Conservation (phyloP, 2,888 invertebrate genomes). For the Andricus curvator region DNA sequence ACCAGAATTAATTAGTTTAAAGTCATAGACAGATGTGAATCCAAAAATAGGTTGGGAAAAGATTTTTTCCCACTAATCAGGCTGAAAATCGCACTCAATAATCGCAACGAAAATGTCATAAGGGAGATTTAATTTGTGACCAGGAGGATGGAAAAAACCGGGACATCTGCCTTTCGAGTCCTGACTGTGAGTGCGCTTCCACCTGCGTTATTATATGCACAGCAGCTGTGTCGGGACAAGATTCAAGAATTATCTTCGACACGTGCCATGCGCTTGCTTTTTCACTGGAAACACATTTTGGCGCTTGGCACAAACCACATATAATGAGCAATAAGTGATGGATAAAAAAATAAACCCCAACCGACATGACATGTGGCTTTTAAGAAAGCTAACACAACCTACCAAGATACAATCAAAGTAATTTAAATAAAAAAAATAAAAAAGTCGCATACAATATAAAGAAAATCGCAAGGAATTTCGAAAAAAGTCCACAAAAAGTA, state of each 20-base stretch:
- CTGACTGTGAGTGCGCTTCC: constrained; percentile 61
- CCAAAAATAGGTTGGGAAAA: not conserved
- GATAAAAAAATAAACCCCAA: not conserved
- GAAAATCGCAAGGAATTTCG: too few species aligned
- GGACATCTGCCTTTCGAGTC: constrained; percentile 68
- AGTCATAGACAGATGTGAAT: not conserved
- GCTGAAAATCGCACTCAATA: constrained; percentile 23
- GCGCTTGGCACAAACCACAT: not conserved
- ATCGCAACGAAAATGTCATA: constrained; percentile 5
- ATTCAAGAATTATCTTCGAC: constrained; percentile 62
- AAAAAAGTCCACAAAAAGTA: too few species aligned
- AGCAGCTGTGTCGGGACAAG: constrained; percentile 66
- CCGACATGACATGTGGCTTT: not conserved
- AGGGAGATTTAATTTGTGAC: not conserved
- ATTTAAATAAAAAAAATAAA: too few species aligned
- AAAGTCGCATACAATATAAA: too few species aligned
- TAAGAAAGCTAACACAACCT: too few species aligned
- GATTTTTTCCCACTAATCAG: not conserved
- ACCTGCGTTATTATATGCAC: constrained; percentile 66
- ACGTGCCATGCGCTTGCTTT: constrained; percentile 47
- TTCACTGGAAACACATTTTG: constrained; percentile 51
- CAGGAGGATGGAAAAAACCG: constrained; percentile 37
- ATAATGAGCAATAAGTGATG: constrained; percentile 12
- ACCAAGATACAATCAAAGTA: too few species aligned
- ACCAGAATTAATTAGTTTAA: not conserved